Base-by-base conservation (phyloP, 2,113 vertebrate species). In the Drymodes brunneopygia region DNA sequence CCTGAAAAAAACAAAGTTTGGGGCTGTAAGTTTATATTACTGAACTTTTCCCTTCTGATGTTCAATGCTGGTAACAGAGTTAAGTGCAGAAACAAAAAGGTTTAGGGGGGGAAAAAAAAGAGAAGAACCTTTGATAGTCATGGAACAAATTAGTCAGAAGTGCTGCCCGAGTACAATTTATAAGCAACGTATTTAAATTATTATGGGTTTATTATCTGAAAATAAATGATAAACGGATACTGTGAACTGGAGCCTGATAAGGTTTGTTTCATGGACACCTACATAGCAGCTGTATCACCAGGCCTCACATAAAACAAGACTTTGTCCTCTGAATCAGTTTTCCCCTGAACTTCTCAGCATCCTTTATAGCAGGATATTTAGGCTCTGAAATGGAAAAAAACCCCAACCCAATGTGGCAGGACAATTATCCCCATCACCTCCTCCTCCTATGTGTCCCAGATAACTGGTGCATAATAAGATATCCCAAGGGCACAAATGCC, bases 121-220 rank as follows among this genome's bases (percentile, higher is more conserved):
- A 20, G 5, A 88, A 75, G 21, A 90, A 48, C 38, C 75, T 92
- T 86, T 74, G 81, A 70, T 54, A 42, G 84, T 86, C 72, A 94
- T 42, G 96, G 94, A 95, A 95, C 72, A 84, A 64, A 92, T 96
- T 92, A 96, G 86, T 96, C 96, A 96, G 75, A 95, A 62, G 79
- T 31, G 57, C 65, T 9, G 2, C 47, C 80, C 19, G 7, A 58
- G 89, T 66, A 45, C 28, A 36, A 25, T 48, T 65, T 73, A 42
- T 69, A 64, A 44, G 24, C 67, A 80, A 27, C 0, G 1, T 50
- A 38, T n/a, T 57, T 90, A 45, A 88, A 54, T 61, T 12, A 9
- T 69, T 53, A 29, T 23, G 61, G 33, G 42, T 70, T 70, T 66
- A n/a, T 36, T 53, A 78, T 60, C 86, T 87, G 90, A 84, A 73